phyloP scores from a whole-genome alignment of 1,140 invertebrate genomes.

The Drosophila melanica region DNA sequence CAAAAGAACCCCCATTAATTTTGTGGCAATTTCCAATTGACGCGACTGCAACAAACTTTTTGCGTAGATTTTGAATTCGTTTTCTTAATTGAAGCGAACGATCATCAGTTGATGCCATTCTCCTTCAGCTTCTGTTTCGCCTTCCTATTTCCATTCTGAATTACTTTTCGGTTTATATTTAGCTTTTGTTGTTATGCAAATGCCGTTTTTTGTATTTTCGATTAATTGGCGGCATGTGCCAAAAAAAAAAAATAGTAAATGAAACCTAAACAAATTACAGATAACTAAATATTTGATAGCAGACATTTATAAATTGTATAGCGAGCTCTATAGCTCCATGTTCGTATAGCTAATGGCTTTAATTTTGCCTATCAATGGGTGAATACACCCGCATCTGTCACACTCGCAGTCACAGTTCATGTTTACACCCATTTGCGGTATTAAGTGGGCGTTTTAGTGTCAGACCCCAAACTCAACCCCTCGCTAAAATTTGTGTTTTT shows the following conservation, averaged over 20 bases:
- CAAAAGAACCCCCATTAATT: conserved; percentile 45
- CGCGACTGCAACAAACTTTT: conserved; percentile 30
- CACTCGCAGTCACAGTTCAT: conserved; percentile 44
- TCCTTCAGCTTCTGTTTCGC: background rate
- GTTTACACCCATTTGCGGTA: conserved; percentile 24
- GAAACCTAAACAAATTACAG: conserved; percentile 35
- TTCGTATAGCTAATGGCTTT: conserved; percentile 16
- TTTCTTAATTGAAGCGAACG: conserved; percentile 72
- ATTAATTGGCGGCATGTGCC: conserved; percentile 76
- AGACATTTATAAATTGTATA: conserved; percentile 1
- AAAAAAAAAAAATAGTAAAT: conserved; percentile 20
- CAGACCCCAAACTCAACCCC: conserved; percentile 3
- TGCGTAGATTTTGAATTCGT: conserved; percentile 51
- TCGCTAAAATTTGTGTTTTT: conserved; percentile 51
- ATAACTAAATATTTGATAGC: conserved; percentile 38
- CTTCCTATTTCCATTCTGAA: background rate
- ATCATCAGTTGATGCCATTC: conserved; percentile 17
- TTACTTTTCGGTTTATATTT: conserved; percentile 17
- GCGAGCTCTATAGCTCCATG: background rate
- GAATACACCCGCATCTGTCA: conserved; percentile 28
- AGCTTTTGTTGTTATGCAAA: conserved; percentile 56
- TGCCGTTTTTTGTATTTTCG: conserved; percentile 49
- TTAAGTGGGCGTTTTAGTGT: conserved; percentile 68
- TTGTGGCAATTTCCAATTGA: conserved; percentile 32
- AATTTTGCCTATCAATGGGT: conserved; percentile 30